Evolutionary conservation across 2,888 invertebrate genomes (phyloP), one percentile per base, ranked within the genome.

Genomic region (Teleogryllus oceanicus): DNA sequence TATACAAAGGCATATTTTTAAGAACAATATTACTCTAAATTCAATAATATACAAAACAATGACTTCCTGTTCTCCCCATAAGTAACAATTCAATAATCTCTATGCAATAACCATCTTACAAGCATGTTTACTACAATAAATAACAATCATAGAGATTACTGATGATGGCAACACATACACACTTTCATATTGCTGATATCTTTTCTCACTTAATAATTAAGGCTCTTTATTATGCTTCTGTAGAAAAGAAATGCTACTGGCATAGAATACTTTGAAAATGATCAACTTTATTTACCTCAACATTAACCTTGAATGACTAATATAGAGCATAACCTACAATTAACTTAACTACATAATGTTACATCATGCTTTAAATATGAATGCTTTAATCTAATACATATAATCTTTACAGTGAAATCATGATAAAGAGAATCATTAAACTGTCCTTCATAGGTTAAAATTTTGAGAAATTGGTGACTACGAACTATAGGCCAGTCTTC

Each of bases 1-100:
- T 62, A 4, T 62, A 62, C 62, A 62, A 62, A 62, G 62, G 62
- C 62, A 62, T 62, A 62, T 62, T 62, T 62, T 62, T n/a, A 62
- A 62, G 62, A 62, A 62, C 62, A 62, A 37, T 37, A 37, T 62
- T 62, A 62, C n/a, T 62, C 62, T 62, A 62, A 62, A 62, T 62
- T n/a, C n/a, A 18, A n/a, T 18, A 62, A 62, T 62, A 18, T 62
- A 62, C n/a, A 62, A 62, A 62, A 62, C 62, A 62, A 62, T 62
- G n/a, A 62, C 62, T 37, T 37, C 8, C 37, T 18, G 62, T 62
- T 18, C n/a, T n/a, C 10, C n/a, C 62, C 11, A 62, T 62, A 62
- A 62, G n/a, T n/a, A 62, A 62, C 62, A 62, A 62, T 62, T 62
- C n/a, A 62, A 62, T 62, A 62, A 62, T n/a, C n/a, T 62, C 62